These are phyloP conservation scores for Cactoblastis cactorum DNA, from an alignment of 2,888 invertebrate genomes.

Conservation along the genomic window DNA sequence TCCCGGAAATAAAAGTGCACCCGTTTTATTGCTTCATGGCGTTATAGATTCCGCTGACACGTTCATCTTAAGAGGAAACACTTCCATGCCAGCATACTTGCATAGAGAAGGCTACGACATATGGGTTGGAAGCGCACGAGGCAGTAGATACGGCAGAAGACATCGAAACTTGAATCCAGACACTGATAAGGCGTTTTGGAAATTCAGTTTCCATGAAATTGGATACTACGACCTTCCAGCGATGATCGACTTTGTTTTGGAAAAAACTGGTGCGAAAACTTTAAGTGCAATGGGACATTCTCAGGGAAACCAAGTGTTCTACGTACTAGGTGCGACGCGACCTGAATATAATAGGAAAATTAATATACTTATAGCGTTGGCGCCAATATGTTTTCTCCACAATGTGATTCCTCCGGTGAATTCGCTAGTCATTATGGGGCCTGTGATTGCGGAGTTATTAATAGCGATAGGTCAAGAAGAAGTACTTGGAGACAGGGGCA, in stretches of 20 bases:
- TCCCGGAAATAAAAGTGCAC: slow-evolving; percentile 14
- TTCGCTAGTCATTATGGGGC: not conserved
- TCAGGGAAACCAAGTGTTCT: slow-evolving; percentile 77
- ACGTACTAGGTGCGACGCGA: slow-evolving; percentile 60
- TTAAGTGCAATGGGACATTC: slow-evolving; percentile 78
- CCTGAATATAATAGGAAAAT: slow-evolving; percentile 78
- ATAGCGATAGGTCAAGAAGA: not conserved
- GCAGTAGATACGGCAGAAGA: slow-evolving; percentile 18
- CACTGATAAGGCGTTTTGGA: slow-evolving; percentile 8
- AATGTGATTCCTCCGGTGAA: slow-evolving; percentile 16
- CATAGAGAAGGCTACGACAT: slow-evolving; percentile 16
- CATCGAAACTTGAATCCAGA: slow-evolving; percentile 16
- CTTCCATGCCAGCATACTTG: slow-evolving; percentile 11
- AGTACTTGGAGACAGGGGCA: slow-evolving; percentile 3
- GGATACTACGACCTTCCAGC: slow-evolving; percentile 83
- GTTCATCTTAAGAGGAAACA: slow-evolving; percentile 16
- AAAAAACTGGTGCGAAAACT: slow-evolving; percentile 40
- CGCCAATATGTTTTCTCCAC: slow-evolving; percentile 27
- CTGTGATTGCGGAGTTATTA: not conserved
- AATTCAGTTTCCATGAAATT: slow-evolving; percentile 77
- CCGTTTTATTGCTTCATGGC: slow-evolving; percentile 18
- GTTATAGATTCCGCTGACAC: slow-evolving; percentile 18
- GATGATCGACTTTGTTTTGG: slow-evolving; percentile 52
- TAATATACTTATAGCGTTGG: slow-evolving; percentile 52
- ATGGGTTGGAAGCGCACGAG: slow-evolving; percentile 18